Conservation (phyloP, 2,797 vertebrate genomes). For the Pseudomugil gertrudae region DNA sequence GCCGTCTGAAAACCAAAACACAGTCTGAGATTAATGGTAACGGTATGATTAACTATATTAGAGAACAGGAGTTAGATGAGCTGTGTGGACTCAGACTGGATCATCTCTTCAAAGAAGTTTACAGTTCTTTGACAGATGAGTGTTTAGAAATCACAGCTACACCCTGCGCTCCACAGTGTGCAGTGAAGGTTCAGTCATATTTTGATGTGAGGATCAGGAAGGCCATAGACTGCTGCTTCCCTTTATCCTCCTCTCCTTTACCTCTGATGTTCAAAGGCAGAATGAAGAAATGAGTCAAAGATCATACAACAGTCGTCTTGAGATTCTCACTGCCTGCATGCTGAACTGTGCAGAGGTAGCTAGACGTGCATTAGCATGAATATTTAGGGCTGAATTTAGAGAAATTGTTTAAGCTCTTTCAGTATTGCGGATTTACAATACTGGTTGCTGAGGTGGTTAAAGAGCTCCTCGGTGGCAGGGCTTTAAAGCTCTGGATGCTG, state of each 20-base stretch:
- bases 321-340: too few relatives aligned
- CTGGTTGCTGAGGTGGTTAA: too few relatives aligned
- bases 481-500: too few relatives aligned
- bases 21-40: neutral
- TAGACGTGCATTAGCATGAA: too few relatives aligned
- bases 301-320: too few relatives aligned
- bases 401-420: too few relatives aligned
- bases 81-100: slow-evolving; percentile 19
- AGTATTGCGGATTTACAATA: too few relatives aligned
- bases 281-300: neutral
- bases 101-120: slow-evolving; percentile 48
- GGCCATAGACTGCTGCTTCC: slow-evolving; percentile 9
- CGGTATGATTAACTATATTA: neutral
- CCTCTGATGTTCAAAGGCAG: slow-evolving; percentile 1
- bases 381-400: too few relatives aligned
- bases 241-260: slow-evolving; percentile 10
- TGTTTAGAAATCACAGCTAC: slow-evolving; percentile 42
- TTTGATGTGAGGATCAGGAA: slow-evolving; percentile 47
- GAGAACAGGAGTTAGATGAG: neutral
- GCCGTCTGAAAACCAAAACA: slow-evolving; percentile 18
- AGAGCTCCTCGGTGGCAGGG: too few relatives aligned
- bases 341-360: too few relatives aligned
- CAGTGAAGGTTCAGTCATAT: slow-evolving; percentile 40
- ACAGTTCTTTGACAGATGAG: slow-evolving; percentile 47
- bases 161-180: slow-evolving; percentile 1